phyloP scores from a whole-genome alignment of 2,888 invertebrate genomes.

The Deilephila porcellus region DNA sequence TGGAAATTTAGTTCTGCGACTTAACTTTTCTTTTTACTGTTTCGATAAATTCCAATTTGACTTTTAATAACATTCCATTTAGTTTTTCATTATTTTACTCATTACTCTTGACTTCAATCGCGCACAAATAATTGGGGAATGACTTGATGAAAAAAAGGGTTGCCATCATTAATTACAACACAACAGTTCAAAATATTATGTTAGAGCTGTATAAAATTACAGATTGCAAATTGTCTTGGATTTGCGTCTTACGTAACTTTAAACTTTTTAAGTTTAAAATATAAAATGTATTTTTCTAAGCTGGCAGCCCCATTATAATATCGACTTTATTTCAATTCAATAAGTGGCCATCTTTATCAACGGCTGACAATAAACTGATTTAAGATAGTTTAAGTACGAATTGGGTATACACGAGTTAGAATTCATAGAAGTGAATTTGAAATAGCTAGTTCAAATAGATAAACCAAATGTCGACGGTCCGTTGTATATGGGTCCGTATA shows the following conservation, averaged over 20 bases:
- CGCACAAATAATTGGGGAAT: background rate
- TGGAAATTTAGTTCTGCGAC: background rate
- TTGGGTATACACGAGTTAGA: background rate
- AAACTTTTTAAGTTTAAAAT: background rate
- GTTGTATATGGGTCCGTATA: too few species aligned
- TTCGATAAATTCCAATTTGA: constrained; percentile 18
- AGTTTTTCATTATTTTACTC: constrained; percentile 6
- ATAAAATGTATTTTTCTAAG: background rate
- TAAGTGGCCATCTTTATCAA: constrained; percentile 4
- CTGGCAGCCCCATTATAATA: background rate
- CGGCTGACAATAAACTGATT: constrained; percentile 18
- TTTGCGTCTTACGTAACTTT: background rate
- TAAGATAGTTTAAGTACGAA: background rate
- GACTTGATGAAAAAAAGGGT: background rate
- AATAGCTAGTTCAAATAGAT: constrained; percentile 23
- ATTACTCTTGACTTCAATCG: background rate
- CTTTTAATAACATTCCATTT: constrained; percentile 20
- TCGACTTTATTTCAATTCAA: background rate
- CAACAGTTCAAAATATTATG: background rate
- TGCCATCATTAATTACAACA: background rate
- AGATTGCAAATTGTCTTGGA: background rate
- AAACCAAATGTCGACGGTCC: background rate
- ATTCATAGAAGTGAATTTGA: background rate
- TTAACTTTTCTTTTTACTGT: background rate
- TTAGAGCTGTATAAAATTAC: too few species aligned